Base-by-base conservation (phyloP, 2,888 invertebrate genomes). In the Crioceris asparagi region DNA sequence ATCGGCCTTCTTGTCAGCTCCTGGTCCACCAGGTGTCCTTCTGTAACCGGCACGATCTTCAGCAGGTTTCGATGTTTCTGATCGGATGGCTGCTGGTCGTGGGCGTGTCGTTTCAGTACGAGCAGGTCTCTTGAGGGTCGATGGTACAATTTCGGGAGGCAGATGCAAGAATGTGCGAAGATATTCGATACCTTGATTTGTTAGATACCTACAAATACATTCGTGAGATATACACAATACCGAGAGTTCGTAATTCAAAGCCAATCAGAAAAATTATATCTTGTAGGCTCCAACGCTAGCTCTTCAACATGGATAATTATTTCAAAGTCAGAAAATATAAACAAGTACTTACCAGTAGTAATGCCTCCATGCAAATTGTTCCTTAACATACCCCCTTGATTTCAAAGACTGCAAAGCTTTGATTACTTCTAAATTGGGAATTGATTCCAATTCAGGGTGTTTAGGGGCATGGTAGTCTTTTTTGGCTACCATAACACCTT, bases 281-380 rank as follows among this genome's bases (percentile, higher is more conserved):
- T n/a, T n/a, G n/a, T n/a, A n/a, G n/a, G n/a, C n/a, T n/a, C n/a
- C n/a, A n/a, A n/a, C n/a, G n/a, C n/a, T n/a, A n/a, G n/a, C n/a
- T n/a, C n/a, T n/a, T n/a, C n/a, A n/a, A n/a, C n/a, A n/a, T n/a
- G n/a, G n/a, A n/a, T n/a, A n/a, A n/a, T n/a, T n/a, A n/a, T n/a
- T n/a, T n/a, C n/a, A n/a, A n/a, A n/a, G n/a, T n/a, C n/a, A n/a
- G n/a, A n/a, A n/a, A n/a, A n/a, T n/a, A n/a, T 15, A 14, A 27
- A 10, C 11, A 27, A 5, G 18, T n/a, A 48, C 67, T 64, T 65
- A 79, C 96, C 97, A 99, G 67, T 99, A 99, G 60, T 88, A 98
- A 66, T 98, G 97, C 58, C 97, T 81, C 98, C 98, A 99, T 3
- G 97, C 96, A 67, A 98, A 98, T 69, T 98, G 97, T 74, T 98